Evolutionary conservation across 2,113 vertebrate genomes (phyloP).

Genomic region (Mobula hypostoma): DNA sequence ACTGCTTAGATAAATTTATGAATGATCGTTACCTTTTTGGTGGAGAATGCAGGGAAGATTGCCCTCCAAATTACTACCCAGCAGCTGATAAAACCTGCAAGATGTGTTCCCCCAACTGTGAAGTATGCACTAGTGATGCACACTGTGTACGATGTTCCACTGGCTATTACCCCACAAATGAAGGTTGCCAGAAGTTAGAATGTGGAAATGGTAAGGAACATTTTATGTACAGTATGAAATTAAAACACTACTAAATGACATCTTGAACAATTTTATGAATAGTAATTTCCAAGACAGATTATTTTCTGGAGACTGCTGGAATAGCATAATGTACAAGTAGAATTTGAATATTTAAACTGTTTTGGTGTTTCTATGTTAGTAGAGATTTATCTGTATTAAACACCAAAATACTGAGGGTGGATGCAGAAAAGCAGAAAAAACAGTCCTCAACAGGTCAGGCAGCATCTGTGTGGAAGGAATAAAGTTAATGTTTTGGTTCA

Average conservation of each 20-base stretch:
- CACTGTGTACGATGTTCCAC: slow-evolving; percentile 63
- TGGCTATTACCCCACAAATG: slow-evolving; percentile 55
- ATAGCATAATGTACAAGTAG: background rate
- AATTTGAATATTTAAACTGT: background rate
- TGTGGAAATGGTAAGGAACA: slow-evolving; percentile 65
- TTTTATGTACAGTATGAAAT: background rate
- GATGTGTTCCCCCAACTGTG: slow-evolving; percentile 63
- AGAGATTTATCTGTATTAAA: background rate
- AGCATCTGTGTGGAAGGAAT: no score
- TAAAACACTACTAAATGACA: background rate
- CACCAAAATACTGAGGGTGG: no score
- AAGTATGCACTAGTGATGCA: slow-evolving; percentile 54
- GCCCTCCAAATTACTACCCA: slow-evolving; percentile 61
- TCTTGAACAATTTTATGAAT: background rate
- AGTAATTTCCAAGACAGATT: background rate
- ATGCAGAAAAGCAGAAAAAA: no score
- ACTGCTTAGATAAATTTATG: slow-evolving; percentile 59
- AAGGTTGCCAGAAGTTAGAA: slow-evolving; percentile 58
- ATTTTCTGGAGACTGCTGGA: background rate
- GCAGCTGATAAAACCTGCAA: slow-evolving; percentile 52
- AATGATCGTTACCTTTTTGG: slow-evolving; percentile 58
- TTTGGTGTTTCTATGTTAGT: background rate
- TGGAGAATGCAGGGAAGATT: slow-evolving; percentile 65
- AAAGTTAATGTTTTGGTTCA: no score
- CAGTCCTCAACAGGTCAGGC: no score